phyloP scores from a whole-genome alignment of 2,888 invertebrate genomes.

The Globia sparganii region DNA sequence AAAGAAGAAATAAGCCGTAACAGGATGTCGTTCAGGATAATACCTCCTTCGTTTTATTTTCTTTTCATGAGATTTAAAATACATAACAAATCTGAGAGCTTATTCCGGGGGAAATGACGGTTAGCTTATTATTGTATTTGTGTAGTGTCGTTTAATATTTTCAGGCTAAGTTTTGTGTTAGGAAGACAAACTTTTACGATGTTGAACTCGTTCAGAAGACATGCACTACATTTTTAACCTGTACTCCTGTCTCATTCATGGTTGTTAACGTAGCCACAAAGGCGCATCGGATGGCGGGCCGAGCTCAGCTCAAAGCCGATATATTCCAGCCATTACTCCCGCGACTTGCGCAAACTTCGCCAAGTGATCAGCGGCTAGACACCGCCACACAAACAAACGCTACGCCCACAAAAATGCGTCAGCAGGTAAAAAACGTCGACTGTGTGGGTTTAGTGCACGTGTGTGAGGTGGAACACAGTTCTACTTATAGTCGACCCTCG shows the following conservation, averaged over 20 bases:
- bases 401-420: conserved; percentile 84
- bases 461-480: conserved; percentile 80
- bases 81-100: conserved; percentile 63
- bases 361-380: conserved; percentile 86
- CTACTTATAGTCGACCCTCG: conserved; percentile 83
- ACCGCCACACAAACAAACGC: conserved; percentile 81
- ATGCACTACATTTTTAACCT: conserved; percentile 67
- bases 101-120: conserved; percentile 57
- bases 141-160: conserved; percentile 40
- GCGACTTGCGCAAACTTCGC: conserved; percentile 83
- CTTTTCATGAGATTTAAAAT: conserved; percentile 77
- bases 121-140: conserved; percentile 51
- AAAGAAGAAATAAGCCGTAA: conserved; percentile 89
- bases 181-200: too few species aligned
- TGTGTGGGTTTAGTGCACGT: conserved; percentile 80
- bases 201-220: conserved; percentile 50
- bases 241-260: conserved; percentile 71
- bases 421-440: conserved; percentile 81
- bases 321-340: conserved; percentile 82
- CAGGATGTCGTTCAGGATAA: conserved; percentile 90
- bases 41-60: conserved; percentile 86
- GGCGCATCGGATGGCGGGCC: conserved; percentile 71
- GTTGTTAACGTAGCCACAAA: conserved; percentile 77
- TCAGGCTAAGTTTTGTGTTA: background rate
- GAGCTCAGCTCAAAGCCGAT: conserved; percentile 81